Evolutionary conservation across 2,113 vertebrate genomes (phyloP).

Genomic region (Myiozetetes cayanensis): DNA sequence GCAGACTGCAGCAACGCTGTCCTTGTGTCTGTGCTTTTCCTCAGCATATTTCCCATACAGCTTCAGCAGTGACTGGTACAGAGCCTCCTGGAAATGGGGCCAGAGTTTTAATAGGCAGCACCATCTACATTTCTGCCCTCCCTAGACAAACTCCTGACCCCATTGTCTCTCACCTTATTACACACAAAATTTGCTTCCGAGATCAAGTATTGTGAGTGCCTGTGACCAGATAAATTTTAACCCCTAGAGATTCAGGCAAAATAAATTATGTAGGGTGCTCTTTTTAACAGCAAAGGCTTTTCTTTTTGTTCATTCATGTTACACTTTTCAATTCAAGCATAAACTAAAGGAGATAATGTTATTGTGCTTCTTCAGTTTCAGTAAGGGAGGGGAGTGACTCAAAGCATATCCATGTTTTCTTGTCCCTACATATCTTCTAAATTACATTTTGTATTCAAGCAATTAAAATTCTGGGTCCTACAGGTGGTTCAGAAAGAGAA

Average conservation of each 20-base stretch:
- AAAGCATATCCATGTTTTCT: not conserved
- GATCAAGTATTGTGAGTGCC: not conserved
- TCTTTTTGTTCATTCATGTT: not conserved
- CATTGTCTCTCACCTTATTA: not conserved
- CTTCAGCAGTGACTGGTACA: not conserved
- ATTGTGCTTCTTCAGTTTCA: not conserved
- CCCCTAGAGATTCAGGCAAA: not conserved
- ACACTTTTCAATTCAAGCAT: not conserved
- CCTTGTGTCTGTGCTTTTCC: not conserved
- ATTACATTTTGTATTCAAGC: not conserved
- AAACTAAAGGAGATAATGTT: not conserved
- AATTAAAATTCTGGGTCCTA: slow-evolving; percentile 13
- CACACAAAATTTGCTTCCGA: not conserved
- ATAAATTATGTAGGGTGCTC: not conserved
- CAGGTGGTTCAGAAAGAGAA: slow-evolving; percentile 1
- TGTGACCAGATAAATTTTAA: not conserved
- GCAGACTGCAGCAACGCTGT: not conserved
- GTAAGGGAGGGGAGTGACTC: not conserved
- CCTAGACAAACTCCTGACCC: not conserved
- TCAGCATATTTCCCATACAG: not conserved
- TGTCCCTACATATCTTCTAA: not conserved
- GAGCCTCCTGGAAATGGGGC: not conserved
- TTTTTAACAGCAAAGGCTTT: not conserved
- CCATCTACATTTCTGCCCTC: not conserved
- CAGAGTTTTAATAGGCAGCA: not conserved